Conservation (phyloP, 2,113 vertebrate species). For the Brachyhypopomus occidentalis region DNA sequence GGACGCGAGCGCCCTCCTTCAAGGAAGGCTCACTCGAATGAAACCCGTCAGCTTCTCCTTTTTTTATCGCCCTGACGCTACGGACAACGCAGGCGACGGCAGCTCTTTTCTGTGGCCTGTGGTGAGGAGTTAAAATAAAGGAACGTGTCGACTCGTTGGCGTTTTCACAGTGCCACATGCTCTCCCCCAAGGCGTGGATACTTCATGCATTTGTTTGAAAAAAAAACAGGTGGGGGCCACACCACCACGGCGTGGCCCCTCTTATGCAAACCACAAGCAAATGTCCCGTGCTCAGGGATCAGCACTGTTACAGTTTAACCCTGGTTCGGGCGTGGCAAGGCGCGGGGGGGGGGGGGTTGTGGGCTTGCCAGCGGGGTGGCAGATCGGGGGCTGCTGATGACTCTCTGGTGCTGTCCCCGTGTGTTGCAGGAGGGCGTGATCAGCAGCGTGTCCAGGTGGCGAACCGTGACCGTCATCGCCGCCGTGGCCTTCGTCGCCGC, state of each 20-base stretch:
- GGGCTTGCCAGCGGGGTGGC: too few relatives aligned
- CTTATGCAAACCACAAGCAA: not conserved
- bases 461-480: slow-evolving; percentile 62
- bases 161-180: not conserved
- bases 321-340: too few relatives aligned
- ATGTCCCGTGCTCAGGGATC: not conserved
- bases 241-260: not conserved
- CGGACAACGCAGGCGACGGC: not conserved
- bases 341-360: too few relatives aligned
- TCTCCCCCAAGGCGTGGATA: too few relatives aligned
- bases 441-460: slow-evolving; percentile 66
- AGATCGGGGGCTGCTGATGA: not conserved
- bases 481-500: slow-evolving; percentile 66
- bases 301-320: too few relatives aligned
- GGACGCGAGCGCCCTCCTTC: not conserved
- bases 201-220: too few relatives aligned
- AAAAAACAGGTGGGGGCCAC: not conserved
- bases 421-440: slow-evolving; percentile 67
- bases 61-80: not conserved
- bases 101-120: not conserved
- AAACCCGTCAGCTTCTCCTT: not conserved
- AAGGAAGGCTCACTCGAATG: not conserved
- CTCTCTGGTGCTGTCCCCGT: not conserved
- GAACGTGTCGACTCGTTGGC: not conserved
- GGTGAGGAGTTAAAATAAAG: not conserved